Base-by-base conservation (phyloP, 1,140 invertebrate genomes). In the Pseudomyrmex concolor region DNA sequence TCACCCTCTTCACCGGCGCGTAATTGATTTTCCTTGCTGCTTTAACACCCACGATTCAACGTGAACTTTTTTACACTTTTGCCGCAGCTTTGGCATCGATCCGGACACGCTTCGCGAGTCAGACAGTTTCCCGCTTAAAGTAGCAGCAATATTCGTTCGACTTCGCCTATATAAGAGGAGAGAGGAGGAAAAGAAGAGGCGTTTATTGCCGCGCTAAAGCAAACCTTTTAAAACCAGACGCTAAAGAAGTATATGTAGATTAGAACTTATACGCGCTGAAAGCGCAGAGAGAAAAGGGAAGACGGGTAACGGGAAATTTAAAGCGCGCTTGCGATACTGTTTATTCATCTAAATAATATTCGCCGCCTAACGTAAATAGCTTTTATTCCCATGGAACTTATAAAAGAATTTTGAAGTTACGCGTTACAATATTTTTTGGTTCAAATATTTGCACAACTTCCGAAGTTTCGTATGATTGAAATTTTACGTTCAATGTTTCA, bases 11-110 rank as follows among this genome's bases (percentile, higher is more conserved):
- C 59, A 43, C 34, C 13, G n/a, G 43, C 34, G 64, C 48, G 77
- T 89, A 89, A 89, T 89, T 85, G 87, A 89, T 86, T 89, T 89
- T 84, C 76, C 76, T 43, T 86, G 87, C 84, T 77, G 55, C 54
- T 60, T 82, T 78, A 63, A 80, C 84, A 86, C 63, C 60, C 84
- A 19, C 80, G 77, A 88, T 89, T 85, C 84, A 63, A 70, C 54
- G 70, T n/a, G 45, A 86, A 89, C 84, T 86, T 88, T 34, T 64
- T 80, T 78, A 59, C 54, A 51, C 78, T 66, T 81, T 10, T 62
- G 51, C 55, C 43, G 19, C 45, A 62, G 54, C 70, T 66, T 66
- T 86, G 81, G 68, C 73, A 87, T 87, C 77, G 77, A 88, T 83
- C 86, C 63, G 54, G 55, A 43, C 59, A 74, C 70, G 86, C 45